Base-by-base conservation (phyloP, 2,797 vertebrate species). In the Acrocephalus scirpaceus region DNA sequence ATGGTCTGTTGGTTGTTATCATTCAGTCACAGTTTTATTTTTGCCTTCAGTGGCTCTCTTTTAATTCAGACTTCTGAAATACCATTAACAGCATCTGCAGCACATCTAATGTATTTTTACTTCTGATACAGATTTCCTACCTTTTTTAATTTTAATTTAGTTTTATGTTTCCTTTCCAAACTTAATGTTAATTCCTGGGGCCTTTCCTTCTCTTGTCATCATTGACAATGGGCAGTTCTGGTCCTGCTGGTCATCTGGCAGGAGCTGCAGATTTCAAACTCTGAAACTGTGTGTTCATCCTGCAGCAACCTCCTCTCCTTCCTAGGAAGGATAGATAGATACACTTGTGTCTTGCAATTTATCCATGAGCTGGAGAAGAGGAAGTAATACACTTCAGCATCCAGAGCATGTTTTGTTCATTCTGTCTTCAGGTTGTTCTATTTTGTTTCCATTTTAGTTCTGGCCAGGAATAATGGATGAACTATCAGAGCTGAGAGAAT, bases 401-500 rank as follows among this genome's bases (percentile, higher is more conserved):
- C 20, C 51, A 81, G 66, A 67, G 71, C n/a, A 89, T 79, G 48
- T 82, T 75, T 70, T 54, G 25, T 79, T 75, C 34, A 16, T 74
- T 94, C 71, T 88, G 21, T 65, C 61, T 86, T 72, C 83, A 89
- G 57, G 93, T 95, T 88, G 66, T 71, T 95, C 83, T 93, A 4
- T 89, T 95, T 96, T 95, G 75, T 94, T 97, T 95, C 88, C n/a
- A 30, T 97, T 98, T 82, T 88, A 99, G 99, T 99, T 99, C 97
- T 99, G 98, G 98, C 99, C 99, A 61, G 99, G 98, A 97, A 96
- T 99, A 96, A 98, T 98, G 98, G 98, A 98, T 96, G 99, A 99
- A 96, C 94, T 99, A 34, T 99, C 98, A 56, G 99, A 99, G 91
- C 97, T 99, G 98, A 98, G 99, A 97, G 99, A 99, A 97, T 99